These are phyloP conservation scores for Crotalus viridis DNA, from an alignment of 2,113 vertebrate genomes.

Conservation along the genomic window DNA sequence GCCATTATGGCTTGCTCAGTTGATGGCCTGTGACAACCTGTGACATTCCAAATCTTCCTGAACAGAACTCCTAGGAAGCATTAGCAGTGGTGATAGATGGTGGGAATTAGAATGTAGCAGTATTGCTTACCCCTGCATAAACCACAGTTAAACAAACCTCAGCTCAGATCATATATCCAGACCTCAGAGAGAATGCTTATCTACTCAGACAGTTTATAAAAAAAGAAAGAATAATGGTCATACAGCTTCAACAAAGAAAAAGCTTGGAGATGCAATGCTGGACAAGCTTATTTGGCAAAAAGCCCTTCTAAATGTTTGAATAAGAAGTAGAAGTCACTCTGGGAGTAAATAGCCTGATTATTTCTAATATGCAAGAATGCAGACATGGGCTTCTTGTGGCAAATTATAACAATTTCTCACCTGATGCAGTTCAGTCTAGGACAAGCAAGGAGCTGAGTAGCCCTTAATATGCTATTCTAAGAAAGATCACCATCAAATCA, in stretches of 20 bases:
- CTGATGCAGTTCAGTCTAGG: too few species aligned
- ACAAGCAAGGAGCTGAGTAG: background rate
- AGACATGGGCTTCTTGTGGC: background rate
- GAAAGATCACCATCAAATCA: background rate
- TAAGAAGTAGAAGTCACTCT: background rate
- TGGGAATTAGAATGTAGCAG: background rate
- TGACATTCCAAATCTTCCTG: background rate
- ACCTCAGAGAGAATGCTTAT: background rate
- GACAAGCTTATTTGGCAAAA: background rate
- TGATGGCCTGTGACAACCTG: background rate
- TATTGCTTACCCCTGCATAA: background rate
- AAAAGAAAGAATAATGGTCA: background rate
- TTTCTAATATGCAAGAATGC: background rate
- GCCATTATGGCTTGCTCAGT: background rate
- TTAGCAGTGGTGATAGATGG: background rate
- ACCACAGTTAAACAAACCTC: background rate
- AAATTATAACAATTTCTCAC: background rate
- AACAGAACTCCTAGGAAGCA: background rate
- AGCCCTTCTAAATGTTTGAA: background rate
- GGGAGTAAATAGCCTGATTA: background rate
- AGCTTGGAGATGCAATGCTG: background rate
- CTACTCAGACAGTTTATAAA: background rate
- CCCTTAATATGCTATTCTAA: background rate
- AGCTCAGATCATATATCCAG: background rate
- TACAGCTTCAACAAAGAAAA: background rate